These are phyloP conservation scores for Thecophora atra DNA, from an alignment of 2,888 invertebrate genomes.

Conservation along the genomic window DNA sequence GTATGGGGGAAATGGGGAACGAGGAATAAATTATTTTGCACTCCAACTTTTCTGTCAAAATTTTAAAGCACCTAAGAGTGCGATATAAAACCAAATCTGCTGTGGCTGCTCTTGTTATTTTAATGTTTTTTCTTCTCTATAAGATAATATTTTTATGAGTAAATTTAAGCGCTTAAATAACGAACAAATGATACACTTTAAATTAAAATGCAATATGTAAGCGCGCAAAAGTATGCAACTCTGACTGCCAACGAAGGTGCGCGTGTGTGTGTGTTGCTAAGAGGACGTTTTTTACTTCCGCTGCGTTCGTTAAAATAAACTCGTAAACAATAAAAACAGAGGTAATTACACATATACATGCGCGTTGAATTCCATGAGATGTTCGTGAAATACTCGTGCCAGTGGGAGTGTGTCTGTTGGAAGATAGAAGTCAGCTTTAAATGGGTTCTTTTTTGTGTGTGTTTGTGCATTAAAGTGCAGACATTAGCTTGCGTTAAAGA, in stretches of 20 bases:
- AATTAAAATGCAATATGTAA: background rate
- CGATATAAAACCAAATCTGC: background rate
- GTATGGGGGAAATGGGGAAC: background rate
- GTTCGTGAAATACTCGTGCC: background rate
- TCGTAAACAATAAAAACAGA: conserved; percentile 48
- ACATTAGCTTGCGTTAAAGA: conserved; percentile 13
- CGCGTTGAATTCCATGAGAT: background rate
- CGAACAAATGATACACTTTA: conserved; percentile 1
- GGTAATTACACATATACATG: conserved; percentile 44
- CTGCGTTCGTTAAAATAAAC: conserved; percentile 34
- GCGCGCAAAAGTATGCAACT: too few relatives aligned
- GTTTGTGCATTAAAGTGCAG: background rate
- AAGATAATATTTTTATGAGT: too few relatives aligned
- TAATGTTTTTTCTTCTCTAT: too few relatives aligned
- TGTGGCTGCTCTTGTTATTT: too few relatives aligned
- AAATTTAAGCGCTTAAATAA: background rate
- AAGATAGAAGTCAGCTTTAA: background rate
- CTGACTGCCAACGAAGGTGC: too few relatives aligned
- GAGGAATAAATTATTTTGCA: background rate
- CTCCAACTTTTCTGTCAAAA: background rate
- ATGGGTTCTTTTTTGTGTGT: background rate
- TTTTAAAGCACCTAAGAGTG: background rate
- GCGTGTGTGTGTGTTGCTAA: conserved; percentile 16
- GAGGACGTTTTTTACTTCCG: background rate
- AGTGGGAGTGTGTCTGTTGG: background rate